Base-by-base conservation (phyloP, 2,113 vertebrate genomes). In the Bothrops jararaca region DNA sequence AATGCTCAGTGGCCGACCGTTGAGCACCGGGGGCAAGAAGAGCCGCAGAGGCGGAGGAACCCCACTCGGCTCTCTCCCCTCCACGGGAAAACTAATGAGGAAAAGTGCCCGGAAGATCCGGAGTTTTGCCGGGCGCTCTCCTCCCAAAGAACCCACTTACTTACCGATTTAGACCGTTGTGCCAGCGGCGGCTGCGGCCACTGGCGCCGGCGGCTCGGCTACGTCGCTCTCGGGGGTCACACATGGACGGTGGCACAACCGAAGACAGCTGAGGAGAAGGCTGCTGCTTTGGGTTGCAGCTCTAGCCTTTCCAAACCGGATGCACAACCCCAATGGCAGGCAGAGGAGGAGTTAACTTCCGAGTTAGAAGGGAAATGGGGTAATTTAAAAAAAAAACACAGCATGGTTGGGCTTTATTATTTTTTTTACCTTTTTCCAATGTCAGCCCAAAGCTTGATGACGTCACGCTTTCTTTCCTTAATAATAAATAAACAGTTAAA, bases 121-220 rank as follows among this genome's bases (percentile, higher is more conserved):
- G 9, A 24, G 39, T n/a, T 39, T 34, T 23, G 24, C 12, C 60
- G 60, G 26, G 2, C 50, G 8, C 80, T 2, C 39, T 42, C 1
- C 39, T 34, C 10, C 23, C 2, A 13, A 3, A 80, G 69, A 80
- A 8, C 45, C 54, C 1, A 1, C 1, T 42, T 0, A 6, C 92
- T 90, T 10, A 93, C 92, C 92, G 74, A 23, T 29, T 90, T 93
- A 1, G 92, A 24, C 2, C 80, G 20, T 3, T 93, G 56, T 89
- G 56, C 39, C 88, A 89, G 92, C 56, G 89, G 80, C 91, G 87
- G 20, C 74, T 89, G 56, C 56, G 89, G 29, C 89, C n/a, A 23
- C 64, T 53, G 92, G 54, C 45, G 34, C 74, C 88, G 12, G 15
- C 74, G n/a, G 80, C 56, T 60, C 92, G 92, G 74, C 89, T 57